Base-by-base conservation (phyloP, 2,888 invertebrate species). In the Acrobasis repandana region DNA sequence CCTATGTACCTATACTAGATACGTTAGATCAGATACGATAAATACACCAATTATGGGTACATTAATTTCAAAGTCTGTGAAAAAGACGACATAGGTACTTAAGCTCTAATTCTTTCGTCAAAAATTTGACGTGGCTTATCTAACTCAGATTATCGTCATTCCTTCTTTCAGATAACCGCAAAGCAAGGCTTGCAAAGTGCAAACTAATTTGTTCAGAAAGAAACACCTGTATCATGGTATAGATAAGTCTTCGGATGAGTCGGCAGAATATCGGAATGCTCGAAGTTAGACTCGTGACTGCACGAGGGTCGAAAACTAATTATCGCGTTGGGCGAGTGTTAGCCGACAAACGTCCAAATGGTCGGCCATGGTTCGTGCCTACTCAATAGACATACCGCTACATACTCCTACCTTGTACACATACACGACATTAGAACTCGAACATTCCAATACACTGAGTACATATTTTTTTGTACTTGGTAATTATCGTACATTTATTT, bases 261-360 rank as follows among this genome's bases (percentile, higher is more conserved):
- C 82, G 83, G 76, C 83, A 80, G 71, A 78, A 47, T 64, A 75
- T 76, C 68, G 88, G 85, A 86, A 87, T 87, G 84, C 77, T 70
- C 69, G 73, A 33, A 57, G 47, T 16, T 33, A 5, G 73, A 73
- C 78, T 86, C 86, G 86, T 86, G 87, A 85, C 83, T 76, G 79
- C 73, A 77, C 73, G 73, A 76, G 77, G 77, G 77, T 75, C 83
- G 80, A 83, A 83, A 85, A 86, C 80, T 85, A 86, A 88, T 88
- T 87, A 86, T 81, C 82, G 77, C 68, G 73, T 74, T 76, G 79
- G 70, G 71, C 73, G 73, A 70, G 68, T 76, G 75, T 69, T 74
- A 70, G 70, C 67, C 69, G 71, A 72, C 70, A 68, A 65, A 68
- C 65, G 67, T 64, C 68, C 67, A 66, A 67, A 63, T 67, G 68